Evolutionary conservation across 2,888 invertebrate species (phyloP).

Genomic region (Caenorhabditis japonica): DNA sequence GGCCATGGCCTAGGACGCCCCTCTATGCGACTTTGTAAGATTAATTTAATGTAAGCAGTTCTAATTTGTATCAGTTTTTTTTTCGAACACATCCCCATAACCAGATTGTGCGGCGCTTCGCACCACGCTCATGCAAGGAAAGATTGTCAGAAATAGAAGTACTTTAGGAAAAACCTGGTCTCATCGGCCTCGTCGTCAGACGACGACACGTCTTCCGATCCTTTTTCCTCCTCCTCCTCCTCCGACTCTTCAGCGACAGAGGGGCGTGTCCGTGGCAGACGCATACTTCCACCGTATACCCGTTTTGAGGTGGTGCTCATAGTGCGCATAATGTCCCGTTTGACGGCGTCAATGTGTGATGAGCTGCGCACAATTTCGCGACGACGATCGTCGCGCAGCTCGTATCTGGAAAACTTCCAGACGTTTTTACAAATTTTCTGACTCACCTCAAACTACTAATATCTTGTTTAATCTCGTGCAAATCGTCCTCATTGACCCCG

Average conservation of each 20-base stretch:
- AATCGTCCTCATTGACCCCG: conserved; percentile 81
- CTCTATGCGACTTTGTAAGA: too few species aligned
- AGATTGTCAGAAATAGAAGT: conserved; percentile 21
- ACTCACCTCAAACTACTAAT: conserved; percentile 80
- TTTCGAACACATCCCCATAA: too few species aligned
- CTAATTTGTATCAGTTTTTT: too few species aligned
- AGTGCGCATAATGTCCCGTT: conserved; percentile 79
- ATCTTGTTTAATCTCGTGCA: conserved; percentile 81
- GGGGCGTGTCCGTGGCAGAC: conserved; percentile 48
- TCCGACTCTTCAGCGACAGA: conserved; percentile 64
- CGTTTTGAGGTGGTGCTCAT: conserved; percentile 68
- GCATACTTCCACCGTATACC: conserved; percentile 45
- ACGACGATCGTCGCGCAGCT: conserved; percentile 80
- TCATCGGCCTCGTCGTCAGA: conserved; percentile 32
- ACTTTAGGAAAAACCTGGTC: conserved; percentile 39
- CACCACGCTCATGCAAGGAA: conserved; percentile 2
- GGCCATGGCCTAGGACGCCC: too few species aligned
- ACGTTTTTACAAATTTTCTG: neutral
- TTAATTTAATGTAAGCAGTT: too few species aligned
- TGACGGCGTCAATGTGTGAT: conserved; percentile 79
- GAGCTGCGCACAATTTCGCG: conserved; percentile 79
- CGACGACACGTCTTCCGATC: conserved; percentile 19
- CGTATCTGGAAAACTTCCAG: conserved; percentile 78
- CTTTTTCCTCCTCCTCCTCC: conserved; percentile 39
- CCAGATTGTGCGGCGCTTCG: too few species aligned